Evolutionary conservation across 2,113 vertebrate genomes (phyloP), one percentile per base, ranked within the genome.

Genomic region (Gavia stellata): DNA sequence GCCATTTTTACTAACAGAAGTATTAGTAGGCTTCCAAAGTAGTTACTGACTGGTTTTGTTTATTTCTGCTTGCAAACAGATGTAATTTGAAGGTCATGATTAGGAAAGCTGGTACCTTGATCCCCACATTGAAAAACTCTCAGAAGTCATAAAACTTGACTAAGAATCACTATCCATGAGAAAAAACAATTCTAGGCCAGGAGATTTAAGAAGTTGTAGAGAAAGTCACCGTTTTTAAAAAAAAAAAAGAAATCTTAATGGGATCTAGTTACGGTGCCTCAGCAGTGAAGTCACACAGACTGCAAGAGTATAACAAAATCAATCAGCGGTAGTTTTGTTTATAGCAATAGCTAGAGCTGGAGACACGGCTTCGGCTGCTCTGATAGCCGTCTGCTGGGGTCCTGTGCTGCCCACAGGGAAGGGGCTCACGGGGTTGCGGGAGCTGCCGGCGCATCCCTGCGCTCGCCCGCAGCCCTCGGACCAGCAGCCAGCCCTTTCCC

Each of bases 1-100:
- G 52, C 65, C 19, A 7, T 47, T 87, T 80, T 66, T 33, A 38
- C 75, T 92, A 80, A n/a, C 4, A 3, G 75, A 52, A 33, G 8
- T 0, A 0, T 15, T n/a, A n/a, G 38, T n/a, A 28, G 67, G 0
- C 36, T 79, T 42, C 63, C 31, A 23, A 45, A 17, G 45, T 17
- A 34, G 6, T 40, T 80, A 26, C 38, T 55, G 71, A n/a, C 63
- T 47, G 38, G 8, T 36, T 67, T 83, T 65, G 47, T 80, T 88
- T 71, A 26, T 59, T 90, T 90, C 40, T 74, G 24, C 88, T 86
- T 89, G 65, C 85, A 40, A 88, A 74, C 36, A 62, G 73, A 84
- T 94, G 87, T 61, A 40, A 85, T 62, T 78, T 82, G 65, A 92
- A 77, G 70, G 70, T 38, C 36, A 17, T 78, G 33, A 85, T 68